Evolutionary conservation across 2,888 invertebrate genomes (phyloP), one percentile per base, ranked within the genome.

Genomic region (Cheiracanthium punctorium): DNA sequence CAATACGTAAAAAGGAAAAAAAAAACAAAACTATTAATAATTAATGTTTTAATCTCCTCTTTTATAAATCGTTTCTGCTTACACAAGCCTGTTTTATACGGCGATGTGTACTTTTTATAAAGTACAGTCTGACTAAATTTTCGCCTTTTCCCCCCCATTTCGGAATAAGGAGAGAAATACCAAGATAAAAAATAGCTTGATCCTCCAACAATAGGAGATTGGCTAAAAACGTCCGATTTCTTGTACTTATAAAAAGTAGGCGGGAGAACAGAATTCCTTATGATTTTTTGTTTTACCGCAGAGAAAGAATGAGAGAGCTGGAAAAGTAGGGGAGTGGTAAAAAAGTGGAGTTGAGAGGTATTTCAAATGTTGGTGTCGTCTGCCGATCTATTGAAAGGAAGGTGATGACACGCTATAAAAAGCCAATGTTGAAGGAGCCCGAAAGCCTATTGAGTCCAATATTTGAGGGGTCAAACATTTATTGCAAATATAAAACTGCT

Each of bases 351-450:
- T 7, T 43, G 73, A n/a, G 37, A 74, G 64, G 20, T 28, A 64
- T 81, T 69, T 75, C 30, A 64, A 76, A 75, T 37, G 43, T 33
- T 58, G 81, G 74, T 73, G 80, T 71, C 71, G 70, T 33, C 24
- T 33, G 32, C 33, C 20, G 65, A 33, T 30, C 73, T 33, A 67
- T 33, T 73, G 69, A 64, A 28, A 72, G 48, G 33, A 58, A 58
- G 71, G 65, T 67, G 81, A 81, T 67, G 80, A 74, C 74, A 81
- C 67, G 67, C 64, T 75, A 24, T 80, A 71, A 71, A 80, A 72
- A 72, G 74, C 65, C 67, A 81, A 73, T 81, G 81, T 73, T 74
- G 33, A 73, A 37, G 52, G 48, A 32, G 69, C 70, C 70, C 24
- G 70, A 79, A 79, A 79, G 70, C 41, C 5, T 12, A 52, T 41